Conservation (phyloP, 2,888 invertebrate species). For the Cyclophora punctaria region DNA sequence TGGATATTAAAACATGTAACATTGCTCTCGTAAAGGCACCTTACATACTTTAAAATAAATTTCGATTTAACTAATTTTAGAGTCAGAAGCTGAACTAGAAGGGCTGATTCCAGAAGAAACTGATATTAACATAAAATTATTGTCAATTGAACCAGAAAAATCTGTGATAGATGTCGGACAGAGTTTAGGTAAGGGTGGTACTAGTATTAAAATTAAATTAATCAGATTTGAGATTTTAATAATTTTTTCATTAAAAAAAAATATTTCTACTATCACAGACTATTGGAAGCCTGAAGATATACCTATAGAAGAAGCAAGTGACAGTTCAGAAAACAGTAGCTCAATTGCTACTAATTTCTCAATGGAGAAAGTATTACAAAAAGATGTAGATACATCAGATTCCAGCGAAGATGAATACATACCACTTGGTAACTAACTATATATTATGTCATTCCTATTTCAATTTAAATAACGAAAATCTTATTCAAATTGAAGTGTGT, state of each 20-base stretch:
- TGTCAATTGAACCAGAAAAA: conserved; percentile 57
- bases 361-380: conserved; percentile 57
- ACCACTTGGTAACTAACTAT: conserved; percentile 43
- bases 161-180: conserved; percentile 49
- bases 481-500: background rate
- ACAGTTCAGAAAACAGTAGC: conserved; percentile 65
- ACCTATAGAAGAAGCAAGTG: conserved; percentile 58
- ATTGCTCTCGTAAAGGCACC: too few species aligned
- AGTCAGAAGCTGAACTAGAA: conserved; percentile 61
- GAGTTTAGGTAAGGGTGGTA: conserved; percentile 44
- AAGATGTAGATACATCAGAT: conserved; percentile 57
- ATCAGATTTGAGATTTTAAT: too few species aligned
- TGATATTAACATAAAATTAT: conserved; percentile 51
- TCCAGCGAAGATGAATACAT: conserved; percentile 71
- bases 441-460: background rate
- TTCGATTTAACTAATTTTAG: conserved; percentile 23
- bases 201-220: too few species aligned
- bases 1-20: background rate
- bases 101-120: conserved; percentile 59
- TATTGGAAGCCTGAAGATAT: conserved; percentile 64
- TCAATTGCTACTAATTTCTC: conserved; percentile 60
- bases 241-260: too few species aligned
- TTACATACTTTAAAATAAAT: too few species aligned
- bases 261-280: conserved; percentile 30
- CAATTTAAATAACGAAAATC: background rate